A percentile compares a stretch with the other conserved stretches of the same genome.
These are phyloP conservation scores for Hyppa rectilinea DNA, from an alignment of 2,888 invertebrate genomes.

Conservation along the genomic window DNA sequence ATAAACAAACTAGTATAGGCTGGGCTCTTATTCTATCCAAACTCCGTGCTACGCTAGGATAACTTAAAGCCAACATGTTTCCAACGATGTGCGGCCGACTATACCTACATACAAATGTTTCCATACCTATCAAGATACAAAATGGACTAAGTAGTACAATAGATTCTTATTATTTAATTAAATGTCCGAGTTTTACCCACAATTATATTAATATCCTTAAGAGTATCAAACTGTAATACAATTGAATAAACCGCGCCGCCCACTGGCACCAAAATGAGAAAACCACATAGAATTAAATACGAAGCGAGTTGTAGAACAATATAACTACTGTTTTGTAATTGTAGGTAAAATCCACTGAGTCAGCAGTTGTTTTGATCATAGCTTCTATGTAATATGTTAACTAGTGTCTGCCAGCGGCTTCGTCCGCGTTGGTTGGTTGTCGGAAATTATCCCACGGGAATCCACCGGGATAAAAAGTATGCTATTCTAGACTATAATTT, in stretches of 20 bases:
- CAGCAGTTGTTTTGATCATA: conserved; percentile 30
- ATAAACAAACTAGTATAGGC: too few species aligned
- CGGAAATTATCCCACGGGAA: too few species aligned
- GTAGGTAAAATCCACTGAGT: conserved; percentile 13
- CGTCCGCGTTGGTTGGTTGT: too few species aligned
- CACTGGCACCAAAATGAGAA: conserved; percentile 37
- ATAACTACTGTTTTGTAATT: conserved; percentile 12
- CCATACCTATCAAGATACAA: background rate
- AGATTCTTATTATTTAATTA: background rate
- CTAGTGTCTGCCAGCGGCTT: too few species aligned
- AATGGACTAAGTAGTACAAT: background rate
- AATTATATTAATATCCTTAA: conserved; percentile 3
- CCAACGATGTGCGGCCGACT: too few species aligned
- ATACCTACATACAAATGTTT: too few species aligned
- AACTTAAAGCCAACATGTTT: too few species aligned
- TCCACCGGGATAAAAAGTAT: too few species aligned
- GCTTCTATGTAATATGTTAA: too few species aligned
- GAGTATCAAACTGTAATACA: conserved; percentile 4
- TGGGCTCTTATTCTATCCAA: too few species aligned
- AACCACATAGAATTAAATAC: conserved; percentile 21
- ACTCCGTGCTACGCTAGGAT: too few species aligned
- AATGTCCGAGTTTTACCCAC: background rate
- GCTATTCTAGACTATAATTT: too few species aligned
- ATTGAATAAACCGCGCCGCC: conserved; percentile 38
- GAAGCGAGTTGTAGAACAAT: background rate